Base-by-base conservation (phyloP, 2,113 vertebrate species). In the Theropithecus gelada region DNA sequence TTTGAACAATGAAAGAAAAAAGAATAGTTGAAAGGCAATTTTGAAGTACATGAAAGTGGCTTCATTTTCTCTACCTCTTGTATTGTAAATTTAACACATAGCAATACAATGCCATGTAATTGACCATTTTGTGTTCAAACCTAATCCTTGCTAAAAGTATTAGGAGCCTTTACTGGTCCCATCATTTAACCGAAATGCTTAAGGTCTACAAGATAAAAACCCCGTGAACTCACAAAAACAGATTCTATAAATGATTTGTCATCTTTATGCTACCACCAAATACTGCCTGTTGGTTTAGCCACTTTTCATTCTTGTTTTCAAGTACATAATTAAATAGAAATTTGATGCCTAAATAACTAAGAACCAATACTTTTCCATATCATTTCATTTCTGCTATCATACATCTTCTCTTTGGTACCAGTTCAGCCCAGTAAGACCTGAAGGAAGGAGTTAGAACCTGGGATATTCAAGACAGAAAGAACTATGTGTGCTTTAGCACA, bases 251-350 rank as follows among this genome's bases (percentile, higher is more conserved):
- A 73, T 12, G 25, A 30, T 18, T 88, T 78, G 61, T 50, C 45
- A 83, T 83, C 57, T 50, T 84, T 48, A 27, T 48, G 16, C 6
- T 50, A 5, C 2, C 40, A 64, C 50, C 59, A 93, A 55, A 38
- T 48, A n/a, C 6, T 82, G 20, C 13, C n/a, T 83, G 3, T 43
- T 11, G 20, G 1, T 25, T 30, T 72, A 38, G 18, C 2, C 11
- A 48, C 32, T 72, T 93, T 32, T 75, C n/a, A 64, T 73, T 85
- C 40, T 88, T 92, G 18, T 81, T 90, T 90, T 87, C 70, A 91
- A 73, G 25, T 83, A 18, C 1, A 32, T 50, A 87, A 55, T 95
- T n/a, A 83, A 57, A 38, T 23, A 81, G 30, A 87, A 88, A 90
- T 43, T 7, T 73, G 18, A 75, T 64, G 22, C 38, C n/a, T 78